Percentiles rank a stretch among this genome's conserved stretches.
phyloP scores from a whole-genome alignment of 1,140 invertebrate species.

The Phocides pigmalion region DNA sequence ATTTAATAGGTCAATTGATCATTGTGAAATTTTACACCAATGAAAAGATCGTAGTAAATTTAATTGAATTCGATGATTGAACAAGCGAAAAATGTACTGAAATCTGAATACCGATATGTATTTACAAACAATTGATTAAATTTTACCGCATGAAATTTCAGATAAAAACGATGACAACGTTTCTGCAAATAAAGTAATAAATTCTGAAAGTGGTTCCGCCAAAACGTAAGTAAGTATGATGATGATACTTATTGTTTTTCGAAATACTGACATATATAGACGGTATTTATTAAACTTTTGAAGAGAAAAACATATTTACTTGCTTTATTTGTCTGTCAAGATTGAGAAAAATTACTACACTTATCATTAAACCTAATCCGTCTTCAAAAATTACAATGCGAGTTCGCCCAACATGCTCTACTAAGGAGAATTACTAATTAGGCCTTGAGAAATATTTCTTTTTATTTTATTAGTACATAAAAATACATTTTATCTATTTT shows the following conservation, averaged over 20 bases:
- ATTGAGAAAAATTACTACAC: no score
- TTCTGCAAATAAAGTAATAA: conserved; percentile 41
- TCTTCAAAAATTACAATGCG: no score
- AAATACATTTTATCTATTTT: conserved; percentile 2
- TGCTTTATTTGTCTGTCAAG: no score
- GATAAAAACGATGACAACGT: conserved; percentile 48
- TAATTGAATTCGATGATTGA: conserved; percentile 8
- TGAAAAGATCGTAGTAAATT: neutral
- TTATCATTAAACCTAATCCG: no score
- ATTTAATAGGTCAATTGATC: neutral
- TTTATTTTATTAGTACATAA: no score
- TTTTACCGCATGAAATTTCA: conserved; percentile 38
- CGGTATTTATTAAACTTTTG: no score
- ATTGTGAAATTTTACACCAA: neutral
- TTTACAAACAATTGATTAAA: conserved; percentile 22
- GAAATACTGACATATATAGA: neutral
- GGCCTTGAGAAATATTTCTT: no score
- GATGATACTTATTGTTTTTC: conserved; percentile 16
- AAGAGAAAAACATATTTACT: no score
- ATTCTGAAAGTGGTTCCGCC: conserved; percentile 51
- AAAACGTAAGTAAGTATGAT: conserved; percentile 80
- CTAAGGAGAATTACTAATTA: no score
- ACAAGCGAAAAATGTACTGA: conserved; percentile 22
- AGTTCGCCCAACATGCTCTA: no score
- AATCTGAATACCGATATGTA: conserved; percentile 9